A percentile compares a stretch with the other conserved stretches of the same genome.
Evolutionary conservation across 2,113 vertebrate species (phyloP).

Genomic region (Pitta sordida): DNA sequence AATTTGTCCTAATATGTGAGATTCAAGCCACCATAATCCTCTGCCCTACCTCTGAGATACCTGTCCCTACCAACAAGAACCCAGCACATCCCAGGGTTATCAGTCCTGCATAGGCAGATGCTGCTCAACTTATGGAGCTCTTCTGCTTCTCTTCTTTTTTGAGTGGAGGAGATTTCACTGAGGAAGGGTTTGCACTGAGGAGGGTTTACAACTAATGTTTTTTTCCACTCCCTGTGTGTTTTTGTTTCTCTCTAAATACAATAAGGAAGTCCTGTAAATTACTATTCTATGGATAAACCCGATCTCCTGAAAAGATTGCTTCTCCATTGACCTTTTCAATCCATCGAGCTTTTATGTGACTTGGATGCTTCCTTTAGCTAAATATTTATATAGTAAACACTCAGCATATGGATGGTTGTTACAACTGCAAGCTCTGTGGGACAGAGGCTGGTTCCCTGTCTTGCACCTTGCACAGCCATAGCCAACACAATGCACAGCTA

Average conservation of each 20-base stretch:
- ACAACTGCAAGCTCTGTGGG: not conserved
- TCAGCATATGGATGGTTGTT: not conserved
- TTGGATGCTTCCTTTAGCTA: constrained; percentile 5
- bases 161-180: not conserved
- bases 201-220: not conserved
- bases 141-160: not conserved
- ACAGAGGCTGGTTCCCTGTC: not conserved
- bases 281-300: not conserved
- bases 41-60: not conserved
- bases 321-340: not conserved
- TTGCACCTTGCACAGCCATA: not conserved
- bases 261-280: not conserved
- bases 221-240: not conserved
- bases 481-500: not conserved
- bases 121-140: not conserved
- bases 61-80: not conserved
- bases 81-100: not conserved
- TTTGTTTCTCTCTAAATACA: not conserved
- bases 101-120: not conserved
- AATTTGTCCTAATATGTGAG: not conserved
- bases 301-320: constrained; percentile 4
- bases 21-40: not conserved
- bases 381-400: constrained; percentile 19
- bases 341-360: not conserved
- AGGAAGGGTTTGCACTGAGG: not conserved